Conservation (phyloP, 2,113 vertebrate species). For the Manacus vitellinus region DNA sequence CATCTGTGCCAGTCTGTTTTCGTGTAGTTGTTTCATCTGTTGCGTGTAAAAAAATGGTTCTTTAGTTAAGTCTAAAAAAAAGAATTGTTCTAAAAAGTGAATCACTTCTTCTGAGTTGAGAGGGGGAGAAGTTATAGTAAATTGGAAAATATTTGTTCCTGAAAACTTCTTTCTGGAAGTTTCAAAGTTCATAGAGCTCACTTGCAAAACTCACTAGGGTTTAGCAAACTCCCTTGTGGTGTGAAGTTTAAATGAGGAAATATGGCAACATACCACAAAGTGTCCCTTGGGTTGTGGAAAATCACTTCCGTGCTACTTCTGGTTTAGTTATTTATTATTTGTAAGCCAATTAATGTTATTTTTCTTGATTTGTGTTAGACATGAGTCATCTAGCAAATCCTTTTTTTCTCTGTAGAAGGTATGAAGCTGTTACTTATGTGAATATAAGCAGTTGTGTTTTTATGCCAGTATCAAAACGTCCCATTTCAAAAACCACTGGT, state of each 20-base stretch:
- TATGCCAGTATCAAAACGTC: not conserved
- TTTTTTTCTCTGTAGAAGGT: not conserved
- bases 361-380: conserved; percentile 32
- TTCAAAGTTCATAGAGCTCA: not conserved
- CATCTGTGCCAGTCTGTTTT: not conserved
- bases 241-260: not conserved
- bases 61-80: not conserved
- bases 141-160: not conserved
- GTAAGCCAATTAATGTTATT: not conserved
- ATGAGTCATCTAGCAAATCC: not conserved
- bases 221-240: not conserved
- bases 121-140: not conserved
- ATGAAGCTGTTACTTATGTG: not conserved
- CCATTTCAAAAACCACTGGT: not conserved
- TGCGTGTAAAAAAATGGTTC: not conserved
- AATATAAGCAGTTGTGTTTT: conserved; percentile 34
- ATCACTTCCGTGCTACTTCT: not conserved
- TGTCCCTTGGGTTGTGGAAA: not conserved
- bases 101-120: not conserved
- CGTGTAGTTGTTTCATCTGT: not conserved
- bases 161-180: not conserved
- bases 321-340: conserved; percentile 19
- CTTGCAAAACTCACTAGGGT: not conserved
- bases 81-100: not conserved
- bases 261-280: not conserved